Conservation (phyloP, 1,140 invertebrate species). For the Drosophila azteca region DNA sequence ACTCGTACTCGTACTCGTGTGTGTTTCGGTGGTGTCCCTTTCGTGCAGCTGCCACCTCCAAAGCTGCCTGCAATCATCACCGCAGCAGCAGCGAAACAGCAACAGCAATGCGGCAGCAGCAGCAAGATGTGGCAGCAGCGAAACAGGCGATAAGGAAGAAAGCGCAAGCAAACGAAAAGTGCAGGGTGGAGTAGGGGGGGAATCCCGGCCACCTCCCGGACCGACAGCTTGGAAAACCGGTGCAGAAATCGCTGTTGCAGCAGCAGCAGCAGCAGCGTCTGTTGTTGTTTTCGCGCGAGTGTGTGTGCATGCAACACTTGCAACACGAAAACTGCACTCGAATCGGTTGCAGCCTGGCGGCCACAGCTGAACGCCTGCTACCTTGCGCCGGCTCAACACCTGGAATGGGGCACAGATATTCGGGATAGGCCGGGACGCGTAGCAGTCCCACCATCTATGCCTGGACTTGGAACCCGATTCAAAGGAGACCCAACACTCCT, state of each 20-base stretch:
- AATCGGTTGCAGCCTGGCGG: constrained; percentile 21
- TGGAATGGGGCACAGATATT: constrained; percentile 74
- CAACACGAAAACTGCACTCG: constrained; percentile 25
- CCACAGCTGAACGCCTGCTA: constrained; percentile 72
- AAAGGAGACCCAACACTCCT: too few relatives aligned
- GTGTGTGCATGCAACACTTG: constrained; percentile 48
- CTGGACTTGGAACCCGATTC: too few relatives aligned
- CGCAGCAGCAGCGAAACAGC: too few relatives aligned
- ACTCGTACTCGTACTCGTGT: too few relatives aligned
- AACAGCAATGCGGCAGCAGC: constrained; percentile 32
- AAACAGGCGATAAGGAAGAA: constrained; percentile 79
- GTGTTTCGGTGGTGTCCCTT: too few relatives aligned
- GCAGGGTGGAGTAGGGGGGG: too few relatives aligned
- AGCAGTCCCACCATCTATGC: constrained; percentile 1
- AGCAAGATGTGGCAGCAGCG: constrained; percentile 54
- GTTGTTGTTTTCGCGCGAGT: not conserved
- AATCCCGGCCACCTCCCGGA: not conserved
- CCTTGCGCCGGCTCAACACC: constrained; percentile 61
- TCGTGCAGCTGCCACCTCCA: too few relatives aligned
- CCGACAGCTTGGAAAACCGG: constrained; percentile 59
- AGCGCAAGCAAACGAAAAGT: constrained; percentile 62
- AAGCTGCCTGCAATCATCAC: too few relatives aligned
- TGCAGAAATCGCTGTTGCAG: constrained; percentile 39
- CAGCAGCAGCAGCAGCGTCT: too few relatives aligned
- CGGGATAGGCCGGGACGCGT: constrained; percentile 53